Evolutionary conservation across 2,113 vertebrate genomes (phyloP), one percentile per base, ranked within the genome.

Genomic region (Perca schrenkii): DNA sequence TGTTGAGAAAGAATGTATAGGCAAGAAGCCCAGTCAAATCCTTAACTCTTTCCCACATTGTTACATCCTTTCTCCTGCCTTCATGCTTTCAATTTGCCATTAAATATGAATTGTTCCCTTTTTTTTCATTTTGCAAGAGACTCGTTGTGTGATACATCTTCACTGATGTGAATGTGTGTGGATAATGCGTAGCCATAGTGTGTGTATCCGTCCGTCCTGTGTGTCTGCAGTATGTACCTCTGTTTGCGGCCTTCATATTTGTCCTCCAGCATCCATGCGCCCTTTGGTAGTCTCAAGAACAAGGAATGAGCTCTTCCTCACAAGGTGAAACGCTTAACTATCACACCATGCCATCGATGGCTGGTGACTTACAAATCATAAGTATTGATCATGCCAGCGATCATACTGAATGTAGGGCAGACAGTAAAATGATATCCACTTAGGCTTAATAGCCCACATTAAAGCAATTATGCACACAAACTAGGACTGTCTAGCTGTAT

Each of bases 381-480:
- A 92, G 95, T 97, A 98, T 97, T 97, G 97, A 98, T 97, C 96
- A 97, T 86, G 82, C 92, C 94, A 95, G 94, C 94, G 95, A 96
- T 96, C 94, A 88, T 92, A 88, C 92, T 85, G 94, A 96, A 96
- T 96, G 96, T 95, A 96, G 96, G 96, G 94, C 95, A 96, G 96
- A 96, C 95, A 93, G 95, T 97, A 96, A 97, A 97, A 97, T 96
- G 94, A 94, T 92, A 96, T 95, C 96, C 97, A 97, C 96, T 97
- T 98, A 98, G 96, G 93, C 96, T 96, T 98, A 97, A 98, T 97
- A 96, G 96, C 96, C 94, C 96, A 96, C 96, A 97, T 97, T 97
- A 97, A 96, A 97, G 96, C 94, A 96, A 96, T 97, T 97, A 97
- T 96, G 94, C 96, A 95, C 95, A 95, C 94, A 96, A 96, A 97